Evolutionary conservation across 2,797 vertebrate species (phyloP).

Genomic region (Notolabrus celidotus): DNA sequence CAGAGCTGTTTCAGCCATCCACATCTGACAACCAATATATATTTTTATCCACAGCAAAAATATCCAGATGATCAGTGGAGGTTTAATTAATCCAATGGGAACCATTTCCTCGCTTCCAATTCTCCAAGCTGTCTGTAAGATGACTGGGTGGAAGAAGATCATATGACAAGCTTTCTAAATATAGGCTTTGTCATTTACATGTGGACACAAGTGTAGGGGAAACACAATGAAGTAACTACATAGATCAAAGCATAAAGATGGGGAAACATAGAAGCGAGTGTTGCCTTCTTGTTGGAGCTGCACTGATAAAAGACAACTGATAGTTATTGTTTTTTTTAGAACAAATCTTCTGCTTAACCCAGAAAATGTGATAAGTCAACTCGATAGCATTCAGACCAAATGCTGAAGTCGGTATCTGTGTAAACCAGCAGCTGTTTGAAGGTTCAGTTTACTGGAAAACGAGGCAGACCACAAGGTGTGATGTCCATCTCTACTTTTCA

Average conservation of each 20-base stretch:
- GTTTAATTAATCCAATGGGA: constrained; percentile 74
- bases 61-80: constrained; percentile 64
- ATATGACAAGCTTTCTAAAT: constrained; percentile 63
- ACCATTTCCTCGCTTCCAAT: constrained; percentile 48
- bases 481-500: constrained; percentile 42
- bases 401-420: neutral
- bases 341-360: constrained; percentile 8
- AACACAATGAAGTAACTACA: constrained; percentile 15
- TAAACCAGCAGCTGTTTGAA: constrained; percentile 29
- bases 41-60: constrained; percentile 27
- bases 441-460: constrained; percentile 41
- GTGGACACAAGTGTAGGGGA: constrained; percentile 14
- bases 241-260: constrained; percentile 3
- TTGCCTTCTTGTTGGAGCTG: neutral
- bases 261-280: neutral
- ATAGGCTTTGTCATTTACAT: constrained; percentile 41
- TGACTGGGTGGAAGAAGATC: constrained; percentile 46
- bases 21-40: constrained; percentile 51
- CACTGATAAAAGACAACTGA: constrained; percentile 1
- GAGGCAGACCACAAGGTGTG: constrained; percentile 8
- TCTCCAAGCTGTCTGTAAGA: constrained; percentile 67
- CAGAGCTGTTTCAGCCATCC: constrained; percentile 45
- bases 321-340: constrained; percentile 16
- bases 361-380: constrained; percentile 3
- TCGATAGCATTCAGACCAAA: constrained; percentile 14